Evolutionary conservation across 2,888 invertebrate genomes (phyloP), one percentile per base, ranked within the genome.

Genomic region (Acleris laterana): DNA sequence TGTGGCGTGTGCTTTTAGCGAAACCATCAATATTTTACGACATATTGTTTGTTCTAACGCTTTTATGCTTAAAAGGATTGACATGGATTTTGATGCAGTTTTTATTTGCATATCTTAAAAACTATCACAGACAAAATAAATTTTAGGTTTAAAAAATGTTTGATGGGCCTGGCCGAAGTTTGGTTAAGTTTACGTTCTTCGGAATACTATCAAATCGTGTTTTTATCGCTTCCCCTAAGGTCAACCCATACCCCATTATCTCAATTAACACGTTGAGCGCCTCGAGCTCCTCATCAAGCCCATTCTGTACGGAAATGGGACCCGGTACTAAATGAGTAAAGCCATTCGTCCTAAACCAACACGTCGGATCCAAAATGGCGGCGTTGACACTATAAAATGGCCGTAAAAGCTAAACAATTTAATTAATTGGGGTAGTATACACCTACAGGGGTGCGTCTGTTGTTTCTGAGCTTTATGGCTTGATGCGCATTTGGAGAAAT

Each of bases 351-450:
- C 52, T 63, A 63, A 63, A 63, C 63, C 63, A 61, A 65, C 65
- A 60, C 25, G 52, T 9, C 25, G 20, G 49, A 53, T 60, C 64
- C 49, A 38, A 64, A 64, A 64, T 64, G 64, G 64, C 64, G 25
- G 25, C 55, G 6, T 16, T 19, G 55, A 42, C 32, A 46, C 64
- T 49, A 60, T 61, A 65, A 65, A 65, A 61, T 61, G 50, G 50
- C 65, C 44, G 60, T 65, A 65, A 65, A 65, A 60, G 49, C 55
- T 51, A 61, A 65, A 61, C 65, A 65, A 61, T 65, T 65, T 65
- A 65, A 65, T 65, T 65, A 65, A 65, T 65, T 65, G 60, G 49
- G 51, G 44, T 25, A 56, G 56, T 46, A 55, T 42, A 57, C 44
- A 57, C n/a, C n/a, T n/a, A n/a, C 57, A 57, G 46, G 57, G 57